phyloP scores from a whole-genome alignment of 2,797 vertebrate genomes.

The Odontamblyopus rebecca region DNA sequence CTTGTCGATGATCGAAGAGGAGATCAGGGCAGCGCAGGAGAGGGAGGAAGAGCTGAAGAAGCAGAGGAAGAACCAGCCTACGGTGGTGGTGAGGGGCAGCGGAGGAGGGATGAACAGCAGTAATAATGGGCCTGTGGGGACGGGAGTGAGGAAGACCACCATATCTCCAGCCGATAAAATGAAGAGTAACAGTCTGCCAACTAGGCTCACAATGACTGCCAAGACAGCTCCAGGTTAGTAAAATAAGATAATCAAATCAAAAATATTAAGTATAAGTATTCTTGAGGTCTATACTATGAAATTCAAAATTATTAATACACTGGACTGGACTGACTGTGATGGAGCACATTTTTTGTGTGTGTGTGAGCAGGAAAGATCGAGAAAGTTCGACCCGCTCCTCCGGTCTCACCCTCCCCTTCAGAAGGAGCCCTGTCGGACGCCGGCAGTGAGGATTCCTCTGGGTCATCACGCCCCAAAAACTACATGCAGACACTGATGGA shows the following conservation, averaged over 20 bases:
- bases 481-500: conserved; percentile 98
- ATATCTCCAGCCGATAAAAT: conserved; percentile 65
- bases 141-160: conserved; percentile 35
- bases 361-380: conserved; percentile 91
- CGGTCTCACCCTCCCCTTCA: conserved; percentile 83
- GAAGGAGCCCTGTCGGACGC: conserved; percentile 86
- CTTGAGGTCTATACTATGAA: neutral
- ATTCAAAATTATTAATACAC: neutral
- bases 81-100: conserved; percentile 4
- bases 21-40: conserved; percentile 95
- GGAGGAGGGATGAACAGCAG: conserved; percentile 7
- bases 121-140: conserved; percentile 31
- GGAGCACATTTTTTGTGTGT: neutral
- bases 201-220: conserved; percentile 78
- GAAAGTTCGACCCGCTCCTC: conserved; percentile 84
- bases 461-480: conserved; percentile 87
- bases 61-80: conserved; percentile 80
- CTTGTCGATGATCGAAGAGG: conserved; percentile 98
- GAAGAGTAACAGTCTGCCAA: conserved; percentile 82
- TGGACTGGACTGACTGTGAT: no score
- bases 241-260: no score
- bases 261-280: neutral
- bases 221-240: conserved; percentile 88
- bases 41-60: conserved; percentile 94
- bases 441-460: conserved; percentile 85